These are phyloP conservation scores for Nestor notabilis DNA, from an alignment of 2,113 vertebrate genomes.

Conservation along the genomic window DNA sequence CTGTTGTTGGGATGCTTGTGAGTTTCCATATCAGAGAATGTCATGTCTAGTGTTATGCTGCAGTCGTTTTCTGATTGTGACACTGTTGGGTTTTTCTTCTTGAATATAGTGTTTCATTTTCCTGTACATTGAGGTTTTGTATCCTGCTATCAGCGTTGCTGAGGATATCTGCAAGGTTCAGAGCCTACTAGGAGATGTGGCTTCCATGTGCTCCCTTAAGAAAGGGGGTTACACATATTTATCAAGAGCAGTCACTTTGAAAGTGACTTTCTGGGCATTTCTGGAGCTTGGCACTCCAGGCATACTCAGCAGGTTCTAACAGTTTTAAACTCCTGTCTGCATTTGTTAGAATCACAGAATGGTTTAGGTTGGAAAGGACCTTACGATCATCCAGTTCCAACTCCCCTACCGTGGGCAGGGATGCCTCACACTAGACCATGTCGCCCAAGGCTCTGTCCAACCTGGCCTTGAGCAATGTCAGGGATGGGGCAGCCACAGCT, in stretches of 20 bases:
- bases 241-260: not conserved
- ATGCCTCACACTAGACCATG: not conserved
- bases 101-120: not conserved
- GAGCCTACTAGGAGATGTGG: not conserved
- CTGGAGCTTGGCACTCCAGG: not conserved
- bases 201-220: not conserved
- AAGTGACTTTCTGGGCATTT: not conserved
- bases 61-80: not conserved
- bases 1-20: not conserved
- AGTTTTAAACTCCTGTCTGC: not conserved
- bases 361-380: not conserved
- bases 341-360: not conserved
- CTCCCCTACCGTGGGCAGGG: not conserved
- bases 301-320: not conserved
- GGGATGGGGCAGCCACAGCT: not conserved
- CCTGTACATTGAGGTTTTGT: not conserved
- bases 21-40: not conserved
- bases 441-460: not conserved
- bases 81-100: not conserved
- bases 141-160: not conserved
- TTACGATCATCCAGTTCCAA: not conserved
- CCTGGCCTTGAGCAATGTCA: not conserved
- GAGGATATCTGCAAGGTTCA: not conserved
- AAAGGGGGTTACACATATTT: not conserved
- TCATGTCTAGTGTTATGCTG: rapidly evolving